Percentiles rank a stretch among this genome's conserved stretches.
phyloP scores from a whole-genome alignment of 2,888 invertebrate species.

The Matsumyia berberina region DNA sequence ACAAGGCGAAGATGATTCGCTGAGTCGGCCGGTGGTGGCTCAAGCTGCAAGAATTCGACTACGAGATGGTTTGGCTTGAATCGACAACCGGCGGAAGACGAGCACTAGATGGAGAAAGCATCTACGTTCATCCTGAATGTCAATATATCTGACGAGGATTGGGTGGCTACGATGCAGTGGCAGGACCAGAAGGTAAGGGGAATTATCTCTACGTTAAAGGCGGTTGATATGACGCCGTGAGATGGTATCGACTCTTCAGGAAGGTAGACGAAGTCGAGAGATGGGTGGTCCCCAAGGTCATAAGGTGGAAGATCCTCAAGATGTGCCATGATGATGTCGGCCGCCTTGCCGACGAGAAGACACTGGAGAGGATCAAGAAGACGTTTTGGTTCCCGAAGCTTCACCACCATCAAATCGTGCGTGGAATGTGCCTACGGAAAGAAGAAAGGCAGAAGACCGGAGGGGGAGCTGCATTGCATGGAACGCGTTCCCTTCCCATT shows the following conservation, averaged over 20 bases:
- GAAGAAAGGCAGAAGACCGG: too few relatives aligned
- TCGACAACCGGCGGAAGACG: background rate
- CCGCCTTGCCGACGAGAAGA: background rate
- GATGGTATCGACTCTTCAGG: background rate
- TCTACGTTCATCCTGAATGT: too few relatives aligned
- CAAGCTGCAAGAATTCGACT: background rate
- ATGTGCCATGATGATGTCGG: too few relatives aligned
- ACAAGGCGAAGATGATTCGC: too few relatives aligned
- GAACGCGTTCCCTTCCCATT: conserved; percentile 1
- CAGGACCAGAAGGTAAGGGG: background rate
- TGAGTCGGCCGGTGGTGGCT: too few relatives aligned
- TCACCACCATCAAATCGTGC: background rate
- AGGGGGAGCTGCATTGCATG: too few relatives aligned
- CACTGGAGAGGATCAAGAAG: background rate
- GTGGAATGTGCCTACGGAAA: background rate
- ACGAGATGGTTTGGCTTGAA: conserved; percentile 16
- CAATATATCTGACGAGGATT: too few relatives aligned
- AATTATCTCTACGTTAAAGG: too few relatives aligned
- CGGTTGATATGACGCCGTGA: too few relatives aligned
- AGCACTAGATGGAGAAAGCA: too few relatives aligned
- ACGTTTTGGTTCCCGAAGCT: background rate
- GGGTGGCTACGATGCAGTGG: too few relatives aligned
- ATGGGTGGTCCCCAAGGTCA: background rate
- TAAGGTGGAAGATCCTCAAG: background rate
- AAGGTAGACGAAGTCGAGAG: background rate